Percentiles rank a stretch among this genome's conserved stretches.
phyloP scores from a whole-genome alignment of 2,113 vertebrate genomes.

The Ariopsis seemanni region DNA sequence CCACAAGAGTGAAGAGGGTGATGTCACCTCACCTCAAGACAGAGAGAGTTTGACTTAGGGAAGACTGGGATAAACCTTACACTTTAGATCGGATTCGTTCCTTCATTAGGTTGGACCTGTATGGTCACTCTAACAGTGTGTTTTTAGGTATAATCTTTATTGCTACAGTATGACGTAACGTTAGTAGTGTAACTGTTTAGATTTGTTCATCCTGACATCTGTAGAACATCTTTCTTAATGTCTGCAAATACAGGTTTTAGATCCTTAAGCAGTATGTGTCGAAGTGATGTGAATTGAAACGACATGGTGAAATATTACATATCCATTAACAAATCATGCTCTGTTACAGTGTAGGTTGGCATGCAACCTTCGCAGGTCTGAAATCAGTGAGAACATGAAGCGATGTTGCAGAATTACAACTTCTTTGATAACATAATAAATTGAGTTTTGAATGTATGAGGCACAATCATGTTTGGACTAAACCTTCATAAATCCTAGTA shows the following conservation, averaged over 20 bases:
- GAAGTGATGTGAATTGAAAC: background rate
- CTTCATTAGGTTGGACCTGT: background rate
- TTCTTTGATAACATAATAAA: background rate
- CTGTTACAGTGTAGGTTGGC: background rate
- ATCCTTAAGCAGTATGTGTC: slow-evolving; percentile 9
- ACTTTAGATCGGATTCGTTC: background rate
- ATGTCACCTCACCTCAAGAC: slow-evolving; percentile 30
- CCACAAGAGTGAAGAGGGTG: slow-evolving; percentile 11
- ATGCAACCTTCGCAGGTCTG: background rate
- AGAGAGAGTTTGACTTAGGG: background rate
- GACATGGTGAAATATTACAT: background rate
- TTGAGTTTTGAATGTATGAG: background rate
- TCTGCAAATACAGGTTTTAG: slow-evolving; percentile 20
- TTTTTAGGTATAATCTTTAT: background rate
- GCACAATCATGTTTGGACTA: background rate
- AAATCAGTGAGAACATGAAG: background rate
- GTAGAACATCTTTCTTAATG: slow-evolving; percentile 28
- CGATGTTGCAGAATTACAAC: background rate
- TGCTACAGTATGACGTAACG: background rate
- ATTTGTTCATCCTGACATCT: slow-evolving; percentile 25
- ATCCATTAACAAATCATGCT: background rate
- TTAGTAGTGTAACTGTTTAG: background rate
- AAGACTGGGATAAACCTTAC: background rate
- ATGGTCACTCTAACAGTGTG: background rate
- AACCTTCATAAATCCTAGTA: slow-evolving; percentile 14